Evolutionary conservation across 2,797 vertebrate genomes (phyloP).

Genomic region (Lacerta viridis): DNA sequence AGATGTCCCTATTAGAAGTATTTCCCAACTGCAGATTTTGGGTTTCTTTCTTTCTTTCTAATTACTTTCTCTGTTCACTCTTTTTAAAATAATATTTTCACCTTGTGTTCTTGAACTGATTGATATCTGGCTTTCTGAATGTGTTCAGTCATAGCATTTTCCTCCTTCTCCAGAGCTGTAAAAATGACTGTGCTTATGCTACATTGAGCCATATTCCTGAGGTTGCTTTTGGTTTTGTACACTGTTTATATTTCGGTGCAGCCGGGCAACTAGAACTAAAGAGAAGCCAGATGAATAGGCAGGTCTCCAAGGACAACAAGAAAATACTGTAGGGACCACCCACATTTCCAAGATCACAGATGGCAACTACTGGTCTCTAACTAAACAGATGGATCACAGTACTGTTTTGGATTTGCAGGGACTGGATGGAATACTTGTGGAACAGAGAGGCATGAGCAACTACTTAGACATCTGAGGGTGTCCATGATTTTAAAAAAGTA

Average conservation of each 20-base stretch:
- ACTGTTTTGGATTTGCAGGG: constrained; percentile 18
- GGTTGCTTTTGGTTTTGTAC: constrained; percentile 9
- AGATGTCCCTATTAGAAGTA: neutral
- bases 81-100: too few species aligned
- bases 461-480: neutral
- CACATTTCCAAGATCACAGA: constrained; percentile 17
- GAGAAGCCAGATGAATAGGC: constrained; percentile 21
- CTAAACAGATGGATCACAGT: constrained; percentile 11
- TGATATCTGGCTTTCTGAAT: constrained; percentile 2
- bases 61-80: too few species aligned
- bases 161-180: neutral
- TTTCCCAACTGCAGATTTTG: neutral
- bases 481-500: neutral
- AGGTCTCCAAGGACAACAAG: constrained; percentile 18
- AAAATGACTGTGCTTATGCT: neutral
- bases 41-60: too few species aligned
- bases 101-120: neutral
- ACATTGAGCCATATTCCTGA: neutral
- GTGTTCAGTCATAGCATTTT: neutral
- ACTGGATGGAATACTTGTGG: neutral
- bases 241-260: neutral
- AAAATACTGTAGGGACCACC: constrained; percentile 25
- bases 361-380: constrained; percentile 25
- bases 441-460: neutral
- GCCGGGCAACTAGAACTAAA: constrained; percentile 15